These are phyloP conservation scores for Cephus pygmeus DNA, from an alignment of 2,888 invertebrate species.

Conservation along the genomic window DNA sequence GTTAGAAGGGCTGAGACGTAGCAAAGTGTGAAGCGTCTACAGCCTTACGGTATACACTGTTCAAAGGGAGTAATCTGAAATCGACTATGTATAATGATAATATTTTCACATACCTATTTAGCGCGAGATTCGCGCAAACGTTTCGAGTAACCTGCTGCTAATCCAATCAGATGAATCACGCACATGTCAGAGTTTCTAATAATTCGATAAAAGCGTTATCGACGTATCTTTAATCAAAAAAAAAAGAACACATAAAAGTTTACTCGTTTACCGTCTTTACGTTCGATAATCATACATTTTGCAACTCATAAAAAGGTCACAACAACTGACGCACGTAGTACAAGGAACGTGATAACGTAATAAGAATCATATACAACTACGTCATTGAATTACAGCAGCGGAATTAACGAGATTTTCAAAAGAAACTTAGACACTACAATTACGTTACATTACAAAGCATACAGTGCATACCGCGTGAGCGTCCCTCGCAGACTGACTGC, in stretches of 20 bases:
- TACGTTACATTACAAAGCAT: background rate
- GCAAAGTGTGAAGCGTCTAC: background rate
- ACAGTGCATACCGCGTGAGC: background rate
- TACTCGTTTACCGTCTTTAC: background rate
- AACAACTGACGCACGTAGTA: background rate
- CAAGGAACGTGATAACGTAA: background rate
- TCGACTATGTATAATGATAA: background rate
- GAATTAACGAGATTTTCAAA: background rate
- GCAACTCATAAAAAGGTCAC: background rate
- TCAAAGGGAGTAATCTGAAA: background rate
- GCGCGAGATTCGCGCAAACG: background rate
- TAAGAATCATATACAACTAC: background rate
- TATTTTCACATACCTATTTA: background rate
- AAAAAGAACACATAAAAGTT: background rate
- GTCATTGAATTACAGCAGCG: background rate
- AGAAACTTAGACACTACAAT: background rate
- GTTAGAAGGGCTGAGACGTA: background rate
- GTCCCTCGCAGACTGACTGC: background rate
- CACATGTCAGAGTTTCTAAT: background rate
- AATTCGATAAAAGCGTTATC: background rate
- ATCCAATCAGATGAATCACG: background rate
- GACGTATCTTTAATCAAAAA: background rate
- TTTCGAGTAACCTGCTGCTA: background rate
- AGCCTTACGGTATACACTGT: background rate
- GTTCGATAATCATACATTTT: background rate